phyloP scores from a whole-genome alignment of 1,140 invertebrate genomes.

The Popillia japonica region DNA sequence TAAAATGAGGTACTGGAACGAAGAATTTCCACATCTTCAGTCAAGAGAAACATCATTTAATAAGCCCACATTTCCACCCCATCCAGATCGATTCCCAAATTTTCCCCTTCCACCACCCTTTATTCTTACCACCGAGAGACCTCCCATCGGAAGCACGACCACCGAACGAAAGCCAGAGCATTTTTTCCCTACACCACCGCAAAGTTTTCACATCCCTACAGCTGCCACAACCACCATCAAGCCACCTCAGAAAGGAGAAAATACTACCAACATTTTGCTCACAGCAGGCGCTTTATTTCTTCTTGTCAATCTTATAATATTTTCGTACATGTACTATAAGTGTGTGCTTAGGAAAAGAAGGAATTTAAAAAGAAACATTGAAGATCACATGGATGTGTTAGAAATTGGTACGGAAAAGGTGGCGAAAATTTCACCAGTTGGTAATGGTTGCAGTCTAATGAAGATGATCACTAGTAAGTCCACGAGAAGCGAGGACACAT shows the following conservation, averaged over 20 bases:
- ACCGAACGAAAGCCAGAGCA: background rate
- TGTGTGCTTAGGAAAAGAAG: slow-evolving; percentile 64
- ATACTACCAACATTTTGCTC: slow-evolving; percentile 75
- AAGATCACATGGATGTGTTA: slow-evolving; percentile 44
- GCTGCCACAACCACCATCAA: slow-evolving; percentile 61
- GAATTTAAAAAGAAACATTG: slow-evolving; percentile 25
- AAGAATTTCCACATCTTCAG: slow-evolving; percentile 64
- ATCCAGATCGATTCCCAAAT: background rate
- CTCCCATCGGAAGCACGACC: background rate
- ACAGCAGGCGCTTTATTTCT: slow-evolving; percentile 81
- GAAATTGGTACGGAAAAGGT: slow-evolving; percentile 23
- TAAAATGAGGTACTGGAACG: slow-evolving; percentile 78
- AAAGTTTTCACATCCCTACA: slow-evolving; percentile 8
- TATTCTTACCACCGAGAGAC: background rate
- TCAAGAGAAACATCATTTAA: background rate
- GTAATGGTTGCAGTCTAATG: slow-evolving; percentile 64
- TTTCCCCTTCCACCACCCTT: background rate
- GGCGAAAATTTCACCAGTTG: slow-evolving; percentile 36
- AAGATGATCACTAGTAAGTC: slow-evolving; percentile 65
- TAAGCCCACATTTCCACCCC: background rate
- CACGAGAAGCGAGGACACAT: slow-evolving; percentile 65
- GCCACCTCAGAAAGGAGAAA: slow-evolving; percentile 45
- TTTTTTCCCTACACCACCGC: slow-evolving; percentile 62
- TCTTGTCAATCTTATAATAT: slow-evolving; percentile 81
- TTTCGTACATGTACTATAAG: slow-evolving; percentile 80